Evolutionary conservation across 2,797 vertebrate genomes (phyloP).

Genomic region (Artibeus lituratus): DNA sequence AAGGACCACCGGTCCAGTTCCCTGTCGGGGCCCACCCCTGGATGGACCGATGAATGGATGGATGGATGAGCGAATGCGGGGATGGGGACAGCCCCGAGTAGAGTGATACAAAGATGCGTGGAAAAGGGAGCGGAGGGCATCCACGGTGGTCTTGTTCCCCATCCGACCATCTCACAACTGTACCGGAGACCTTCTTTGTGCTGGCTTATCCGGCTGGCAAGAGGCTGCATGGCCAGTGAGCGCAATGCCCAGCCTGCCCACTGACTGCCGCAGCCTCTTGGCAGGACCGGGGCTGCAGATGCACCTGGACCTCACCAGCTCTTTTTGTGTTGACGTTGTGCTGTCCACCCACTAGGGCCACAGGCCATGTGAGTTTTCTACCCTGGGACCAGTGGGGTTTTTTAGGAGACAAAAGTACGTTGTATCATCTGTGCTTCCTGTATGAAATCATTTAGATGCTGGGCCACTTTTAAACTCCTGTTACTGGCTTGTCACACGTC

Average conservation of each 20-base stretch:
- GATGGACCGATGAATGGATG: background rate
- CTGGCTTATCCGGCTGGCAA: fast-evolving
- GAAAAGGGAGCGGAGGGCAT: fast-evolving
- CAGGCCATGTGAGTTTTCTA: background rate
- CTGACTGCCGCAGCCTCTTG: background rate
- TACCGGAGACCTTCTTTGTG: fast-evolving
- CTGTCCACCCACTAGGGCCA: background rate
- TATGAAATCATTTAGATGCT: background rate
- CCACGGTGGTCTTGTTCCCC: too few species aligned
- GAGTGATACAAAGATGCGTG: fast-evolving
- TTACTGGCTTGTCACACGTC: background rate
- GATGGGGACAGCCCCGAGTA: background rate
- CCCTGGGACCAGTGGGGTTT: background rate
- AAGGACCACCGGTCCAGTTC: background rate
- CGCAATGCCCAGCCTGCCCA: fast-evolving
- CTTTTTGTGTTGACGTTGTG: background rate
- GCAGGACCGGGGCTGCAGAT: background rate
- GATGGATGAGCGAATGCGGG: fast-evolving
- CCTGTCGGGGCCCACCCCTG: background rate
- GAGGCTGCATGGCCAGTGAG: fast-evolving
- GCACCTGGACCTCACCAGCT: fast-evolving
- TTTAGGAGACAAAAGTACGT: background rate
- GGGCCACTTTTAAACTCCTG: background rate
- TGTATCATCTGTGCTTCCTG: background rate
- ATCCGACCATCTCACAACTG: background rate